Evolutionary conservation across 2,888 invertebrate species (phyloP).

Genomic region (Cryptocephalus moraei): DNA sequence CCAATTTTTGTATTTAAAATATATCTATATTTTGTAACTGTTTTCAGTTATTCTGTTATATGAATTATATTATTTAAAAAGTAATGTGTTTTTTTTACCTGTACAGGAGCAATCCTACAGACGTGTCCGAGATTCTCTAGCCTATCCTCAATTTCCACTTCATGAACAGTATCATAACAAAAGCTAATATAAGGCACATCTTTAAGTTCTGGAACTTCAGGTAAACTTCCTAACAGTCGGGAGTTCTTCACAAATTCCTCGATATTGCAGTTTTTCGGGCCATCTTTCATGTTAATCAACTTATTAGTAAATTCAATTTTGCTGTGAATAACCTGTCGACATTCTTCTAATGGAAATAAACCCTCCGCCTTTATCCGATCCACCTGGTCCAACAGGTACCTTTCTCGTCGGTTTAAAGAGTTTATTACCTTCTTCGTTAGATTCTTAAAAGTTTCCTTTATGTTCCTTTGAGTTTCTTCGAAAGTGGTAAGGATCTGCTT

Average conservation of each 20-base stretch:
- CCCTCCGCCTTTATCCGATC: slow-evolving; percentile 29
- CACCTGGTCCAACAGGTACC: slow-evolving; percentile 19
- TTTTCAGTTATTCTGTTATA: neutral
- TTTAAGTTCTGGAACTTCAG: slow-evolving; percentile 45
- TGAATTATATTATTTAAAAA: neutral
- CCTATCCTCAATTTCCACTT: slow-evolving; percentile 21
- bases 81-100: slow-evolving; percentile 19
- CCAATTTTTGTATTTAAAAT: neutral
- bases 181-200: slow-evolving; percentile 46
- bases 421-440: slow-evolving; percentile 20
- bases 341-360: slow-evolving; percentile 34
- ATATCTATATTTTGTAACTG: neutral
- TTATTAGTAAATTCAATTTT: slow-evolving; percentile 32
- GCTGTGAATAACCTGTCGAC: slow-evolving; percentile 32
- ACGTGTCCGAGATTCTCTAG: slow-evolving; percentile 28
- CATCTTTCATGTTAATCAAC: slow-evolving; percentile 29
- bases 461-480: slow-evolving; percentile 25
- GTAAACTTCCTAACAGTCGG: slow-evolving; percentile 39
- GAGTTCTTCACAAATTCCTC: slow-evolving; percentile 18
- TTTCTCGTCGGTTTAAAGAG: slow-evolving; percentile 23
- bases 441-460: slow-evolving; percentile 25
- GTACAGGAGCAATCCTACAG: slow-evolving; percentile 29
- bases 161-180: slow-evolving; percentile 33
- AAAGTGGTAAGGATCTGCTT: slow-evolving; percentile 28
- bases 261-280: slow-evolving; percentile 16